A percentile compares a stretch with the other conserved stretches of the same genome.
Conservation (phyloP, 2,797 vertebrate genomes). For the Alectoris magna region DNA sequence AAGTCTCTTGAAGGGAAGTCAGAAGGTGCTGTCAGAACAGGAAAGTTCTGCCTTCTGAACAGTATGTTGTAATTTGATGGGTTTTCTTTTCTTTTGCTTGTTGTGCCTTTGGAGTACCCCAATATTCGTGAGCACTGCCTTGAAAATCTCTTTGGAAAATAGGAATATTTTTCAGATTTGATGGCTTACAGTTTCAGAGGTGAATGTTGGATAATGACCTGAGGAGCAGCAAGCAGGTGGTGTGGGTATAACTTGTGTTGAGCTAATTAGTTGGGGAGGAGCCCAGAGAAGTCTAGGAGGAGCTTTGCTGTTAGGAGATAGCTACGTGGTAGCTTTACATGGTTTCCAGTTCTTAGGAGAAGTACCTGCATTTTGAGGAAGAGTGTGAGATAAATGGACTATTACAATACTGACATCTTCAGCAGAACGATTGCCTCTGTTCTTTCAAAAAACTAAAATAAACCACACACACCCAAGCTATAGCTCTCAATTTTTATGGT, state of each 20-base stretch:
- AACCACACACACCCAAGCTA: fast-evolving
- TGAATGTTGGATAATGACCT: background rate
- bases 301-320: background rate
- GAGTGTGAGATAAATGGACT: background rate
- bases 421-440: background rate
- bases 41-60: background rate
- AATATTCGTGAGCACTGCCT: background rate
- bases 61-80: background rate
- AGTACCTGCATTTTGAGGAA: background rate
- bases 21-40: background rate
- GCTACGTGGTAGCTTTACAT: background rate
- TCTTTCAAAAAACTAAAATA: background rate
- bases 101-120: background rate
- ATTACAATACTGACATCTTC: background rate
- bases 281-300: background rate
- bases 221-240: background rate
- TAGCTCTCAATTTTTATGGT: background rate
- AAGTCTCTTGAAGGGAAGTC: background rate
- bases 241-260: background rate
- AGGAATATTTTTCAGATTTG: background rate
- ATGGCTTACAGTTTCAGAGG: background rate
- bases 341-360: background rate
- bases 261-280: background rate
- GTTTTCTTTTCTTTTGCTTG: background rate
- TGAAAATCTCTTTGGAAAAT: background rate